phyloP scores from a whole-genome alignment of 1,140 invertebrate genomes.

The Amphibalanus amphitrite region DNA sequence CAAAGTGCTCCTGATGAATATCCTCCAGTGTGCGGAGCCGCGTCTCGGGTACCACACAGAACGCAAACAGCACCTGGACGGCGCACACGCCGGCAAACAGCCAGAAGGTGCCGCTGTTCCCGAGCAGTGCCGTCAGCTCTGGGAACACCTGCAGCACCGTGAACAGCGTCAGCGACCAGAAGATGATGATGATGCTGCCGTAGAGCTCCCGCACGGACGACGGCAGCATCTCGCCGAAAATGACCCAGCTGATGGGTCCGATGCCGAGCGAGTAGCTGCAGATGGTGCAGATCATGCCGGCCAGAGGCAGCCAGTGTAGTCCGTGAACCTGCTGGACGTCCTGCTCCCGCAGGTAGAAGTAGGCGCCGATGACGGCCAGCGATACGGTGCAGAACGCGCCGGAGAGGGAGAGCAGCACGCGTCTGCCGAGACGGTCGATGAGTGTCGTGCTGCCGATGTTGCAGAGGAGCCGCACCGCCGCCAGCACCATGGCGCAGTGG shows the following conservation, averaged over 20 bases:
- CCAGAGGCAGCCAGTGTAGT: background rate
- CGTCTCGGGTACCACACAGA: background rate
- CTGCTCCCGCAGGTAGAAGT: background rate
- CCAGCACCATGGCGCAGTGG: constrained; percentile 1
- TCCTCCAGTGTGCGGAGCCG: constrained; percentile 17
- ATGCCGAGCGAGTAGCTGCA: background rate
- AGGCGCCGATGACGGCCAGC: background rate
- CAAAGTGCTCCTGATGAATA: constrained; percentile 34
- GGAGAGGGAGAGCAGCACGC: background rate
- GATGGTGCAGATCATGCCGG: background rate
- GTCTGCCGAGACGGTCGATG: background rate
- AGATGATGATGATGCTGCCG: background rate
- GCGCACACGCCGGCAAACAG: background rate
- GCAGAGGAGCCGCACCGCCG: background rate
- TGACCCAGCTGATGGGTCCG: background rate
- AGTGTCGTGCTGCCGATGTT: background rate
- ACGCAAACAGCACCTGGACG: background rate
- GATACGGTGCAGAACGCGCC: background rate
- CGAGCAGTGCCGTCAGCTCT: background rate
- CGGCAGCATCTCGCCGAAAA: background rate
- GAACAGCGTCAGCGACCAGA: background rate
- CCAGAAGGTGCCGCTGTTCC: background rate
- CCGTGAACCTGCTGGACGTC: background rate
- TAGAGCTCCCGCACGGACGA: background rate
- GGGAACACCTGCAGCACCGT: background rate